phyloP scores from a whole-genome alignment of 2,888 invertebrate species.

The Sphaerophoria rueppellii region DNA sequence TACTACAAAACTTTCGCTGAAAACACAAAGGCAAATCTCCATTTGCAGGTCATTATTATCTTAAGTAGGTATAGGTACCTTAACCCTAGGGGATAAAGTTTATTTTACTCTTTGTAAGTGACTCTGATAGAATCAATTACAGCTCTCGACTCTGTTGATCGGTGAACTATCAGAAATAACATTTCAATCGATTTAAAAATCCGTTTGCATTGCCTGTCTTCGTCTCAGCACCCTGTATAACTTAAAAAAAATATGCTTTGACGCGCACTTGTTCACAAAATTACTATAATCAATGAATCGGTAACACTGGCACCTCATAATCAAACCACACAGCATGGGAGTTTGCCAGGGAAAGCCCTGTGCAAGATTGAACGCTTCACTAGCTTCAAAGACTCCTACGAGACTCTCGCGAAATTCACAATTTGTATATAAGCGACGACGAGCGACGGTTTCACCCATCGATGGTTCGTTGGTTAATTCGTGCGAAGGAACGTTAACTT shows the following conservation, averaged over 20 bases:
- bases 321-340: slow-evolving; percentile 36
- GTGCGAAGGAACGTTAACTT: slow-evolving; percentile 27
- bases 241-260: background rate
- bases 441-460: slow-evolving; percentile 23
- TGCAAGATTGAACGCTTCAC: slow-evolving; percentile 34
- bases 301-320: slow-evolving; percentile 64
- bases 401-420: slow-evolving; percentile 45
- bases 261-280: slow-evolving; percentile 32
- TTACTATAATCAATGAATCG: slow-evolving; percentile 58
- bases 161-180: slow-evolving; percentile 48
- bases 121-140: slow-evolving; percentile 22
- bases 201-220: slow-evolving; percentile 17
- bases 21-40: slow-evolving; percentile 11
- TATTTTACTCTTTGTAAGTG: slow-evolving; percentile 11
- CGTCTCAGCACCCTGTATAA: background rate
- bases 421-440: slow-evolving; percentile 1
- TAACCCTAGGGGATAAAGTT: slow-evolving; percentile 23
- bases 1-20: slow-evolving; percentile 27
- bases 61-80: slow-evolving; percentile 35
- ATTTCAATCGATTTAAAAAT: slow-evolving; percentile 43
- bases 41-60: slow-evolving; percentile 42
- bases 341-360: background rate
- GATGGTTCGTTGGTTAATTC: slow-evolving; percentile 4
- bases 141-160: slow-evolving; percentile 21
- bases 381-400: slow-evolving; percentile 40